Percentiles rank a stretch among this genome's conserved stretches.
Conservation (phyloP, 1,140 invertebrate species). For the Acromyrmex charruanus region DNA sequence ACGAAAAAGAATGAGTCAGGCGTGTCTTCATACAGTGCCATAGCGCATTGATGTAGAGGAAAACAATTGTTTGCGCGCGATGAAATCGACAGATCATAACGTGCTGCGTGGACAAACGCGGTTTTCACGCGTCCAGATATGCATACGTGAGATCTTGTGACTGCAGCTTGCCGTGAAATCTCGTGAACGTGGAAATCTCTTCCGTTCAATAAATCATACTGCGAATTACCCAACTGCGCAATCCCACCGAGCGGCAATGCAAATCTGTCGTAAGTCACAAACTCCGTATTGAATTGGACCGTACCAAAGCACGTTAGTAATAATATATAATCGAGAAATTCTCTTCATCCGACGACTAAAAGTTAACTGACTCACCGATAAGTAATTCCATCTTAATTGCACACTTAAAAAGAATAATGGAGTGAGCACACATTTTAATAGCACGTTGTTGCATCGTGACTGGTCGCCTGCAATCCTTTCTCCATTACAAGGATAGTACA, state of each 20-base stretch:
- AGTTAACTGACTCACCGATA: slow-evolving; percentile 52
- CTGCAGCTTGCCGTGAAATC: not conserved
- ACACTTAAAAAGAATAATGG: slow-evolving; percentile 5
- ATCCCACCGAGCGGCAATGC: slow-evolving; percentile 23
- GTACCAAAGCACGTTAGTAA: not conserved
- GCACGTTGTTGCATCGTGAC: slow-evolving; percentile 40
- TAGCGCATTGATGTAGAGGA: not conserved
- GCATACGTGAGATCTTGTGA: not conserved
- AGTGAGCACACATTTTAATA: slow-evolving; percentile 37
- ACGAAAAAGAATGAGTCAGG: slow-evolving; percentile 1
- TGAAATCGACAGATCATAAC: slow-evolving; percentile 39
- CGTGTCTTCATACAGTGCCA: not conserved
- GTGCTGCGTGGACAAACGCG: not conserved
- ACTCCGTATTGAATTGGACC: not conserved
- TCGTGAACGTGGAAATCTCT: slow-evolving; percentile 22
- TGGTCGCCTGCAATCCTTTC: slow-evolving; percentile 43
- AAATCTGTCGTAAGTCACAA: slow-evolving; percentile 27
- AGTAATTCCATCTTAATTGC: slow-evolving; percentile 51
- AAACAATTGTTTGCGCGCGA: slow-evolving; percentile 15
- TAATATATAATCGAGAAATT: not conserved
- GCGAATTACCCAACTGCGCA: slow-evolving; percentile 27
- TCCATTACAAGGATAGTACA: slow-evolving; percentile 42
- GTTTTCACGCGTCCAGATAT: not conserved
- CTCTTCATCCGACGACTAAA: not conserved
- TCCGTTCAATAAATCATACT: slow-evolving; percentile 31